phyloP scores from a whole-genome alignment of 2,797 vertebrate genomes.

The Tinamus major region DNA sequence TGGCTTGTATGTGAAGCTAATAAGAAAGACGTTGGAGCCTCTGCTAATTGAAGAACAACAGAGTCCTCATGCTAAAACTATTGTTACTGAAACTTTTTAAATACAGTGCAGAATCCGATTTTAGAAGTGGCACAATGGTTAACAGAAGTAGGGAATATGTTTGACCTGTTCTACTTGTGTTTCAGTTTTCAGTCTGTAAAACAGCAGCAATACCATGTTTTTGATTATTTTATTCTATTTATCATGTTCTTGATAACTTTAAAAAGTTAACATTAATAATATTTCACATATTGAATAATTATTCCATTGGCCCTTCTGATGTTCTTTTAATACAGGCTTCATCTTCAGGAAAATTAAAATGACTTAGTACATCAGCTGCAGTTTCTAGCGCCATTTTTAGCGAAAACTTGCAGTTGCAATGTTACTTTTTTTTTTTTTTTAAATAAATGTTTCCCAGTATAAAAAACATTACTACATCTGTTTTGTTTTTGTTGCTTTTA shows the following conservation, averaged over 20 bases:
- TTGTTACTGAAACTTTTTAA: background rate
- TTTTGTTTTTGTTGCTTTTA: background rate
- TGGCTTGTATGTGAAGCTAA: background rate
- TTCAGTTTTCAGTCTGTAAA: background rate
- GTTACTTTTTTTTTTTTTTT: too few species aligned
- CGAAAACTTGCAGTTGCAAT: too few species aligned
- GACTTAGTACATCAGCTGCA: rapidly evolving
- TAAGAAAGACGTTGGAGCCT: background rate
- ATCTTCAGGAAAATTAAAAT: background rate
- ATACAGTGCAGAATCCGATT: background rate
- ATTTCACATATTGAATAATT: background rate
- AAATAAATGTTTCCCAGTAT: background rate
- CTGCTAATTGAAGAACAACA: background rate
- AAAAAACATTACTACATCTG: background rate
- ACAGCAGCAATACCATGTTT: background rate
- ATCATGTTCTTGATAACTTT: too few species aligned
- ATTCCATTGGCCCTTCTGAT: background rate
- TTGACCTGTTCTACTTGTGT: background rate
- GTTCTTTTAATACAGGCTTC: background rate
- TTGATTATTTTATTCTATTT: background rate
- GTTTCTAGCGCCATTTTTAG: background rate
- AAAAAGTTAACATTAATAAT: background rate
- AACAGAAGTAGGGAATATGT: background rate
- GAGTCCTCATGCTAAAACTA: background rate
- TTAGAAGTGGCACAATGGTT: background rate